Evolutionary conservation across 53 echinoderm and acorn worm genomes (phyloP).

Genomic region (Actinopyga echinites): DNA sequence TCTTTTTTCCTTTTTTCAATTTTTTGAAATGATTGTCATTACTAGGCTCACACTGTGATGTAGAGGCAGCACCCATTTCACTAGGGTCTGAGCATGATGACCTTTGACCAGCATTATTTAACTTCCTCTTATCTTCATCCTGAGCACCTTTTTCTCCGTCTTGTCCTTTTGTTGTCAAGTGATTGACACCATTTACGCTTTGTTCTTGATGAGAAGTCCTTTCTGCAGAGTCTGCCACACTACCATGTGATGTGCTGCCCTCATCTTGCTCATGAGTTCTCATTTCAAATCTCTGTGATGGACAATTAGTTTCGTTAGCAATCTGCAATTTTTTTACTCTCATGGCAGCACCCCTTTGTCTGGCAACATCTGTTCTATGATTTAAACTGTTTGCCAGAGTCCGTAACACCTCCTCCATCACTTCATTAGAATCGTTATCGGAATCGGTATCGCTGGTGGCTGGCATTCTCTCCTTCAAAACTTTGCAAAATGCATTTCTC

Average conservation of each 20-base stretch:
- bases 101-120: constrained; percentile 24
- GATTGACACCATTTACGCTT: not conserved
- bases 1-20: constrained; percentile 21
- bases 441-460: constrained; percentile 35
- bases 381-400: constrained; percentile 23
- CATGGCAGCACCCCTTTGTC: constrained; percentile 36
- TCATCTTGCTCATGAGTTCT: not conserved
- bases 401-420: constrained; percentile 18
- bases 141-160: not conserved
- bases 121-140: not conserved
- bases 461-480: constrained; percentile 54
- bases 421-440: constrained; percentile 13
- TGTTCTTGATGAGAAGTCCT: not conserved
- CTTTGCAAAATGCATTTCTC: constrained; percentile 57
- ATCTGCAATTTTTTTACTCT: constrained; percentile 33
- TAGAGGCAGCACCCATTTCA: not conserved
- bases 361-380: constrained; percentile 32
- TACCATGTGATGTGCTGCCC: constrained; percentile 3
- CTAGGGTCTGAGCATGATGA: constrained; percentile 11
- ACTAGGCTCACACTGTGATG: not conserved
- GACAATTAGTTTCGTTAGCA: not conserved
- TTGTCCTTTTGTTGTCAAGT: not conserved
- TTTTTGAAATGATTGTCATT: constrained; percentile 32
- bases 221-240: not conserved
- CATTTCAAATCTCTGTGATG: not conserved